Percentiles rank a stretch among this genome's conserved stretches.
Conservation (phyloP, 2,888 invertebrate species). For the Leptinotarsa rubiginosa region DNA sequence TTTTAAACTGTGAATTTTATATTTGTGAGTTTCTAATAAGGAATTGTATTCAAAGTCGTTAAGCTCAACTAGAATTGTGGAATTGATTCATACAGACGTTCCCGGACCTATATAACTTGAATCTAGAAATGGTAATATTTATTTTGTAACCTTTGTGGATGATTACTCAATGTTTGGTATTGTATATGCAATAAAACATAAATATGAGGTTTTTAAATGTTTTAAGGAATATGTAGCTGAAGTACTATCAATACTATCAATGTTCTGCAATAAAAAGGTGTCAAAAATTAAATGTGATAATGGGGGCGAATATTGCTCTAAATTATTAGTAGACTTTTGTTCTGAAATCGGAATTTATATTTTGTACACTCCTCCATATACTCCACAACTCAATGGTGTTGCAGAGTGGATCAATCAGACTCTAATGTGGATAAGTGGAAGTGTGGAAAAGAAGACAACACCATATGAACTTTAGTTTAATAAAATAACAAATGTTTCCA, state of each 20-base stretch:
- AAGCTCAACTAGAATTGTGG: background rate
- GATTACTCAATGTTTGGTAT: background rate
- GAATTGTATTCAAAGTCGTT: conserved; percentile 1
- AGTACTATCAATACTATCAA: conserved; percentile 5
- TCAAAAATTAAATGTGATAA: conserved; percentile 25
- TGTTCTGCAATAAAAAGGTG: background rate
- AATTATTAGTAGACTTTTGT: conserved; percentile 18
- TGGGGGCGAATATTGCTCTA: conserved; percentile 22
- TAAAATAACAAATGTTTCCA: conserved; percentile 30
- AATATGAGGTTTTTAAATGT: conserved; percentile 23
- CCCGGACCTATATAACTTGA: too few species aligned
- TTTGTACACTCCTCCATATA: conserved; percentile 24
- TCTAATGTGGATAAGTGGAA: conserved; percentile 12
- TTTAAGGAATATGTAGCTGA: conserved; percentile 28
- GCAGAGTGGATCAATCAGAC: conserved; percentile 15
- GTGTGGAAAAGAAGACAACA: conserved; percentile 13
- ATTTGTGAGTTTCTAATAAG: too few species aligned
- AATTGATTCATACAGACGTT: conserved; percentile 11
- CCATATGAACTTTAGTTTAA: conserved; percentile 29
- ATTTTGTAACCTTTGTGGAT: conserved; percentile 19
- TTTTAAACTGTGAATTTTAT: too few species aligned
- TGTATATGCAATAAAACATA: conserved; percentile 10
- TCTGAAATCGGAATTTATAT: conserved; percentile 14
- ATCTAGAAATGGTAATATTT: too few species aligned
- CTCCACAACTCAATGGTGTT: conserved; percentile 24